These are phyloP conservation scores for Plagiodera versicolora DNA, from an alignment of 2,888 invertebrate genomes.

Conservation along the genomic window DNA sequence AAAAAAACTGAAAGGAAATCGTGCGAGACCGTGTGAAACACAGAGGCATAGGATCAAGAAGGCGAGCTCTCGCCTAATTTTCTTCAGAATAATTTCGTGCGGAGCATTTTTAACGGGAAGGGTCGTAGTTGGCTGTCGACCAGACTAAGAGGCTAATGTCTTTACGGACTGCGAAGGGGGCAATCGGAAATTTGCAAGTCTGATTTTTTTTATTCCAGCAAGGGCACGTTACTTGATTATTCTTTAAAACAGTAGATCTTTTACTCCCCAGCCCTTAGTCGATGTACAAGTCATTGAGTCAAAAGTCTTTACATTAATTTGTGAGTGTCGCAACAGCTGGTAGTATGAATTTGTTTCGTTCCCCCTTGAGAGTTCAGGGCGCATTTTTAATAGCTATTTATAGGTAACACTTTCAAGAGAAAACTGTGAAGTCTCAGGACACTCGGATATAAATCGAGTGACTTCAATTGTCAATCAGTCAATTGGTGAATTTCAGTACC, in stretches of 20 bases:
- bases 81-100: slow-evolving; percentile 54
- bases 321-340: slow-evolving; percentile 51
- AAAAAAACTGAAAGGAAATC: not conserved
- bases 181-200: slow-evolving; percentile 56
- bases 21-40: slow-evolving; percentile 39
- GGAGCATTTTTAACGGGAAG: slow-evolving; percentile 47
- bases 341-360: slow-evolving; percentile 46
- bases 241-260: slow-evolving; percentile 55
- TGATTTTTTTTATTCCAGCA: slow-evolving; percentile 51
- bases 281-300: slow-evolving; percentile 52
- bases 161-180: slow-evolving; percentile 56
- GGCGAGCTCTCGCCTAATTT: slow-evolving; percentile 53
- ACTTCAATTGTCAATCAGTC: too few species aligned
- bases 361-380: slow-evolving; percentile 25
- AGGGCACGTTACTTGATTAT: slow-evolving; percentile 53
- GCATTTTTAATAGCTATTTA: slow-evolving; percentile 28
- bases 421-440: too few species aligned
- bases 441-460: too few species aligned
- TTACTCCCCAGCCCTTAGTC: slow-evolving; percentile 42
- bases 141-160: slow-evolving; percentile 53
- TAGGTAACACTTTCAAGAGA: not conserved
- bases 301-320: slow-evolving; percentile 54
- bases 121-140: slow-evolving; percentile 30
- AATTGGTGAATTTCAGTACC: too few species aligned
- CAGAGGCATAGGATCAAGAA: slow-evolving; percentile 48